These are phyloP conservation scores for Entomyzon cyanotis DNA, from an alignment of 2,113 vertebrate genomes.

Conservation along the genomic window DNA sequence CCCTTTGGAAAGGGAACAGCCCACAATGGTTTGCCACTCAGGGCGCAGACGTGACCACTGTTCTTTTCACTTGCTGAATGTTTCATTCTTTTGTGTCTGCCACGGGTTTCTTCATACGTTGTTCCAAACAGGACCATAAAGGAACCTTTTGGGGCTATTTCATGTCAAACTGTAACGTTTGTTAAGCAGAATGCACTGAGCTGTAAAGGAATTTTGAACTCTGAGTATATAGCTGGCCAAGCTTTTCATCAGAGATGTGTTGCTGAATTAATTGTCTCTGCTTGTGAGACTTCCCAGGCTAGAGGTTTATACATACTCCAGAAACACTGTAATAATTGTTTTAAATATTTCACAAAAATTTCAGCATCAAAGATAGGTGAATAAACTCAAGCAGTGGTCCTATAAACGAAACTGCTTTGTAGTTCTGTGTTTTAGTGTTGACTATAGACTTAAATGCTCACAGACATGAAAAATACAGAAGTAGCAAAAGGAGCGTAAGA, in stretches of 20 bases:
- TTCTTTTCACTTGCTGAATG: slow-evolving; percentile 60
- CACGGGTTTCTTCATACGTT: slow-evolving; percentile 18
- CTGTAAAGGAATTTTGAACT: slow-evolving; percentile 63
- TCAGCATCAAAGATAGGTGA: not conserved
- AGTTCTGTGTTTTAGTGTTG: not conserved
- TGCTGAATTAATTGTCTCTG: slow-evolving; percentile 43
- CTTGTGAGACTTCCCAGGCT: not conserved
- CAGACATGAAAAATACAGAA: not conserved
- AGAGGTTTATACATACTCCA: not conserved
- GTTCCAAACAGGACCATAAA: slow-evolving; percentile 31
- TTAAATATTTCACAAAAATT: not conserved
- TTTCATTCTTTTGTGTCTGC: slow-evolving; percentile 36
- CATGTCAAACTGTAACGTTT: slow-evolving; percentile 45
- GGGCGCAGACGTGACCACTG: slow-evolving; percentile 41
- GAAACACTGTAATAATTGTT: not conserved
- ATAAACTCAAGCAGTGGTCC: not conserved
- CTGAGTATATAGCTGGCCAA: not conserved
- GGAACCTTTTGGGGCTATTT: slow-evolving; percentile 41
- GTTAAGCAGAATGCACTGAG: slow-evolving; percentile 53
- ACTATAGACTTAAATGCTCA: not conserved
- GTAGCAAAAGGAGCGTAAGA: not conserved
- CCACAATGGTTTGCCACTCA: slow-evolving; percentile 52
- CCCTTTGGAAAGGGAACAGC: slow-evolving; percentile 2
- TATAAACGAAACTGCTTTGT: not conserved
- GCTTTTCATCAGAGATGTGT: slow-evolving; percentile 33